Percentiles rank a stretch among this genome's conserved stretches.
phyloP scores from a whole-genome alignment of 2,797 vertebrate genomes.

The Gymnoscopelus braueri region DNA sequence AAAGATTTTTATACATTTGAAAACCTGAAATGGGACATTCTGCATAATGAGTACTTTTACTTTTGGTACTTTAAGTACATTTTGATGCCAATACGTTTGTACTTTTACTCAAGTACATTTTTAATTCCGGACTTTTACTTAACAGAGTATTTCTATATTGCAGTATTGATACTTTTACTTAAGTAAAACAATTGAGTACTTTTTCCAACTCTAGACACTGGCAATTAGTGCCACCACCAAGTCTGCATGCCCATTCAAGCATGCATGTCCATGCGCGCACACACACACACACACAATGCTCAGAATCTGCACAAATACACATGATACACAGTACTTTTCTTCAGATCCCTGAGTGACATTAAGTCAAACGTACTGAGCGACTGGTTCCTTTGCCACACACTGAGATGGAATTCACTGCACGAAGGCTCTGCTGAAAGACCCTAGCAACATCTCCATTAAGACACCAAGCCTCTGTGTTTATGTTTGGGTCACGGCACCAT shows the following conservation, averaged over 20 bases:
- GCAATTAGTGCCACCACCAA: slow-evolving; percentile 19
- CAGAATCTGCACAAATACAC: not conserved
- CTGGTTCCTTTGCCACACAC: not conserved
- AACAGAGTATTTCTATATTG: too few species aligned
- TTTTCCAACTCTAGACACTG: not conserved
- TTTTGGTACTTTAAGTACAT: too few species aligned
- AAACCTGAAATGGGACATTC: too few species aligned
- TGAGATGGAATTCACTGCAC: not conserved
- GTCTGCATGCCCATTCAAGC: not conserved
- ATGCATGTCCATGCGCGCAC: slow-evolving; percentile 2
- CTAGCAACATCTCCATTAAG: not conserved
- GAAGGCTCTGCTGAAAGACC: not conserved
- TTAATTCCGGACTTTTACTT: too few species aligned
- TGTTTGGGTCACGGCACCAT: not conserved
- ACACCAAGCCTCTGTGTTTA: not conserved
- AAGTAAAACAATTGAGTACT: too few species aligned
- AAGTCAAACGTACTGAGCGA: not conserved
- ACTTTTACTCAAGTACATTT: too few species aligned
- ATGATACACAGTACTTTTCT: too few species aligned
- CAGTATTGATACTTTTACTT: too few species aligned
- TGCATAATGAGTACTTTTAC: too few species aligned
- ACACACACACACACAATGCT: not conserved
- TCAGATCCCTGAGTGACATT: not conserved
- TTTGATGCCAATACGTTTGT: too few species aligned
- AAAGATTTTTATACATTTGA: too few species aligned